Conservation (phyloP, 2,888 invertebrate genomes). For the Nephrotoma appendiculata region DNA sequence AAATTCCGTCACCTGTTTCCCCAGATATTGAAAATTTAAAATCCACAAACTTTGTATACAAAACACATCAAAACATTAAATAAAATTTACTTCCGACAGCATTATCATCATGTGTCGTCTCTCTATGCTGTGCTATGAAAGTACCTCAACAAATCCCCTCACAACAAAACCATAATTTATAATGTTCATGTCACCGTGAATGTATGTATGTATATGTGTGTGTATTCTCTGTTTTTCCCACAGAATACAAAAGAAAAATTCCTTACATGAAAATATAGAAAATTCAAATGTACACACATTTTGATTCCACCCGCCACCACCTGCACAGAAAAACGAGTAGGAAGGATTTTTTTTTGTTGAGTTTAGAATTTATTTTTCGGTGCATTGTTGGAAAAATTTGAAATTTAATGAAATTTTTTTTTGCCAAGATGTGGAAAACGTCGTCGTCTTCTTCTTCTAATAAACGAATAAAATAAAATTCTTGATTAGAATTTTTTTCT, state of each 20-base stretch:
- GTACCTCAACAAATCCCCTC: neutral
- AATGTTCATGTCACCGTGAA: neutral
- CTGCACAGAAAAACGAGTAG: too few species aligned
- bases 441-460: neutral
- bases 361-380: neutral
- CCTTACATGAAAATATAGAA: neutral
- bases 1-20: neutral
- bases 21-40: neutral
- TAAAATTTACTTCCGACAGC: neutral
- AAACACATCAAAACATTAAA: neutral
- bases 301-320: too few species aligned
- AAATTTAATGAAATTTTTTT: neutral
- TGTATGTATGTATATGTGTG: neutral
- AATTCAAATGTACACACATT: neutral
- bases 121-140: neutral
- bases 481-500: neutral
- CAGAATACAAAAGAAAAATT: neutral
- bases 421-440: neutral
- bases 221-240: neutral
- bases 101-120: neutral
- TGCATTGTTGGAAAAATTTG: neutral
- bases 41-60: neutral
- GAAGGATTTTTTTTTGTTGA: neutral
- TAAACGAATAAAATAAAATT: neutral
- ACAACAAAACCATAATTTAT: neutral